These are phyloP conservation scores for Archilochus colubris DNA, from an alignment of 2,113 vertebrate species.

Conservation along the genomic window DNA sequence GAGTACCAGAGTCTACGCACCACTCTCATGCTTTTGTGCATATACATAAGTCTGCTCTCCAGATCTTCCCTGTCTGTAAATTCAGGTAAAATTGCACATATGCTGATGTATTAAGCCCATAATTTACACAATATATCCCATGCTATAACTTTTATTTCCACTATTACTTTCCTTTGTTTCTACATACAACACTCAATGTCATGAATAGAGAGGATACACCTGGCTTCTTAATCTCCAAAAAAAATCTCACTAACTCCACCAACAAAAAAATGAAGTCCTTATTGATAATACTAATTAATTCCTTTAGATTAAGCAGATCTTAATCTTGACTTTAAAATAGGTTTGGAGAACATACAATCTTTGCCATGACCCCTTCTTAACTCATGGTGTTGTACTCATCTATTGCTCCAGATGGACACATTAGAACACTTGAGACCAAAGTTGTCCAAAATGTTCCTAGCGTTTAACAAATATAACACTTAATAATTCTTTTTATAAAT, in stretches of 20 bases:
- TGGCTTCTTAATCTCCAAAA: not conserved
- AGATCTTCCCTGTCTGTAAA: not conserved
- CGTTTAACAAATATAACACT: not conserved
- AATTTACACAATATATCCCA: not conserved
- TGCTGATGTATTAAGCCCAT: not conserved
- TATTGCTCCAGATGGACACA: not conserved
- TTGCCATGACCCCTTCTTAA: not conserved
- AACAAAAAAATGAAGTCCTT: not conserved
- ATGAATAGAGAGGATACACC: not conserved
- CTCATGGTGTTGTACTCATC: not conserved
- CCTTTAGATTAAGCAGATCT: not conserved
- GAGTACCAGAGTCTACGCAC: not conserved
- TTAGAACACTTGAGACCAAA: not conserved
- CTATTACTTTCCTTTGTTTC: not conserved
- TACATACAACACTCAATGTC: not conserved
- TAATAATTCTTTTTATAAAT: not conserved
- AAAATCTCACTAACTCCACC: rapidly evolving
- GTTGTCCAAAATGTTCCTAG: not conserved
- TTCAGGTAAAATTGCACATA: not conserved
- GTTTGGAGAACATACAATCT: not conserved
- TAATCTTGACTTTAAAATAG: not conserved
- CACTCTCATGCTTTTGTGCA: not conserved
- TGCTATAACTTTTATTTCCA: not conserved
- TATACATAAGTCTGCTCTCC: not conserved
- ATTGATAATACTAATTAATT: not conserved